Evolutionary conservation across 2,888 invertebrate species (phyloP), one percentile per base, ranked within the genome.

Genomic region (Cerceris rybyensis): DNA sequence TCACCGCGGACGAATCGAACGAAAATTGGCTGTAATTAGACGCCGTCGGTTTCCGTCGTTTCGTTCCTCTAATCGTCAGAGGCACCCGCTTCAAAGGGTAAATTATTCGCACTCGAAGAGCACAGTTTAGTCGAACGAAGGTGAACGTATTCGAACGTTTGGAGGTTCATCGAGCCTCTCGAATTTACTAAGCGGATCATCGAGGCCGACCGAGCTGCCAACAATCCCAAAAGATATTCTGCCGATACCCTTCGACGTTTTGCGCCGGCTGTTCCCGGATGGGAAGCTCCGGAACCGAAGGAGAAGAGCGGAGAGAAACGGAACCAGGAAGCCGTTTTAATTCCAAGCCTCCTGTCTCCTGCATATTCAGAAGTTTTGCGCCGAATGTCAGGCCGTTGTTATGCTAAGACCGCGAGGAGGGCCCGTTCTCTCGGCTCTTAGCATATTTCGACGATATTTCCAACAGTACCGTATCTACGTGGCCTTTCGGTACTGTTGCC

Each of bases 391-490:
- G 87, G 83, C 87, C 87, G 88, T 90, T 89, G 89, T 90, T 90
- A 90, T 90, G 90, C 89, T 89, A 90, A 90, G 88, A 90, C 88
- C 84, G 81, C 82, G 80, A 85, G 83, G 79, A 83, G 81, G 83
- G 79, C 54, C 59, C 70, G 77, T 4, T 28, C 71, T 79, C 73
- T 80, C 83, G 84, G 84, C 88, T 88, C 86, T 90, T 90, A 90
- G 88, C 88, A 90, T 90, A 90, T 90, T 89, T 90, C 85, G 82
- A 85, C 87, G 86, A 89, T 90, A 89, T 90, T 90, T 90, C 88
- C 85, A 80, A 64, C 80, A 66, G 75, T 69, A 76, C 73, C 82
- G 82, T 78, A 85, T 78, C 82, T 80, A 81, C 58, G 74, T 54
- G 76, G 65, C 72, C 77, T 82, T 81, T 84, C 74, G 70, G 58